These are phyloP conservation scores for Danio kyathit DNA, from an alignment of 2,797 vertebrate species.

Conservation along the genomic window DNA sequence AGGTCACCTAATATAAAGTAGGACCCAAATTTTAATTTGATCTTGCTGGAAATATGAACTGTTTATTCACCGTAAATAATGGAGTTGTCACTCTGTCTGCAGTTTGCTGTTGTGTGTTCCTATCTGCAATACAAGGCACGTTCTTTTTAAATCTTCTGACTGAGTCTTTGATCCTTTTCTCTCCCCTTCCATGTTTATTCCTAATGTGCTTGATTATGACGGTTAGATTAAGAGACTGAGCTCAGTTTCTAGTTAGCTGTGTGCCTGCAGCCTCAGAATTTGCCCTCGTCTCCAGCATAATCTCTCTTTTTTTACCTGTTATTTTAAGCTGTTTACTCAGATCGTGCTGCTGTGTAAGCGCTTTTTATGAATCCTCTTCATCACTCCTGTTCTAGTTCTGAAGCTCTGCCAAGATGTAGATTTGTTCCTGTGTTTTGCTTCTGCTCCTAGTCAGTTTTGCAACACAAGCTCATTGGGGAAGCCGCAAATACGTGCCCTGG, in stretches of 20 bases:
- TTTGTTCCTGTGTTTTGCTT: constrained; percentile 12
- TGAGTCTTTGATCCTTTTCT: constrained; percentile 3
- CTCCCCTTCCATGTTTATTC: constrained; percentile 59
- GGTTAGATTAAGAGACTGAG: constrained; percentile 10
- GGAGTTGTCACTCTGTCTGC: constrained; percentile 61
- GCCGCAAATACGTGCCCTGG: too few relatives aligned
- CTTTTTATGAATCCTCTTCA: neutral
- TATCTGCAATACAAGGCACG: constrained; percentile 78
- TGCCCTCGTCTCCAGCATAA: neutral
- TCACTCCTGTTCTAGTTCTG: neutral
- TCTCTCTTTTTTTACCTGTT: constrained; percentile 5
- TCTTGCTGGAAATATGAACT: neutral
- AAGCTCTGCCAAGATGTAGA: neutral
- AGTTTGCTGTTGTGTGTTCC: constrained; percentile 78
- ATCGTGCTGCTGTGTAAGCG: neutral
- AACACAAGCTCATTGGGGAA: too few relatives aligned
- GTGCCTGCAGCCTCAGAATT: neutral
- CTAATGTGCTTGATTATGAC: constrained; percentile 59
- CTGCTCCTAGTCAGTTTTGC: neutral
- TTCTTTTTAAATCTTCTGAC: constrained; percentile 52
- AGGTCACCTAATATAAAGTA: too few relatives aligned
- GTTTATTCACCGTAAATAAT: constrained; percentile 2
- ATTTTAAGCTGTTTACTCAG: neutral
- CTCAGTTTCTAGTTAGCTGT: constrained; percentile 16
- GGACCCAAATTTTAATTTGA: neutral